Evolutionary conservation across 2,113 vertebrate species (phyloP).

Genomic region (Phycodurus eques): DNA sequence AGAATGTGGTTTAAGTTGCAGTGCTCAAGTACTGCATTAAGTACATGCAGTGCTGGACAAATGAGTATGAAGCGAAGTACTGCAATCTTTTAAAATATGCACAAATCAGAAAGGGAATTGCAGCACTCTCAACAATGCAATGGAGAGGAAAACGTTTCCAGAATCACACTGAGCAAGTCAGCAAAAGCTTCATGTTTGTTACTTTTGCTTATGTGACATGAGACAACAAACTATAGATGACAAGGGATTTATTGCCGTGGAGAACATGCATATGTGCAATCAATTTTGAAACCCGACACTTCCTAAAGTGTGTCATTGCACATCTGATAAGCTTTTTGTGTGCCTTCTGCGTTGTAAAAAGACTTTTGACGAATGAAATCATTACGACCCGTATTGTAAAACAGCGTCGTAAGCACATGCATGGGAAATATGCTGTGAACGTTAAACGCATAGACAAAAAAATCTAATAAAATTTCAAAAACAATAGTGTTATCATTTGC

Average conservation of each 20-base stretch:
- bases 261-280: constrained; percentile 35
- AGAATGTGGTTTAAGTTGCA: constrained; percentile 22
- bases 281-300: constrained; percentile 20
- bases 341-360: constrained; percentile 64
- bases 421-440: background rate
- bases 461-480: background rate
- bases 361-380: constrained; percentile 54
- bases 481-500: background rate
- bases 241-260: constrained; percentile 35
- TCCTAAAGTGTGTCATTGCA: constrained; percentile 48
- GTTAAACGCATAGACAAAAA: background rate
- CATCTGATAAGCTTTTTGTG: constrained; percentile 59
- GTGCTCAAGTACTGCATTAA: constrained; percentile 8
- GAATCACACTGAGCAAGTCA: constrained; percentile 23
- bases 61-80: background rate
- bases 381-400: constrained; percentile 49
- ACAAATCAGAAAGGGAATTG: constrained; percentile 31
- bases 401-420: constrained; percentile 12
- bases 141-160: constrained; percentile 19
- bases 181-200: constrained; percentile 34
- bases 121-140: constrained; percentile 25
- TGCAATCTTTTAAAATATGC: constrained; percentile 45
- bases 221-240: background rate
- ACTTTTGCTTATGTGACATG: background rate
- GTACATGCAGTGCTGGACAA: background rate